Base-by-base conservation (phyloP, 2,888 invertebrate genomes). In the Pyrochroa serraticornis region DNA sequence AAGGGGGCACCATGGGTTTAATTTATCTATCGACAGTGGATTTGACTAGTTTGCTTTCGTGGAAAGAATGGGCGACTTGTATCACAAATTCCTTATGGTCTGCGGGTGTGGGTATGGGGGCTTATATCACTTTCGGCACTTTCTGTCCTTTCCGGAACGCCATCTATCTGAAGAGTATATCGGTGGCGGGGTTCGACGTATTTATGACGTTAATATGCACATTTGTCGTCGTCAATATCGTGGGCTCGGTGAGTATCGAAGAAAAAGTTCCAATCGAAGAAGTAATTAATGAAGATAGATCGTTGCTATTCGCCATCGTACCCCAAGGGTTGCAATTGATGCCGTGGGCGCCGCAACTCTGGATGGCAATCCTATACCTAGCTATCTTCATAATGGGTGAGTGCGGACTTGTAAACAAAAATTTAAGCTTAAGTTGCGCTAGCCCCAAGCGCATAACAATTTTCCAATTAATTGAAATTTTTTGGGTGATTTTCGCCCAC, bases 101-200 rank as follows among this genome's bases (percentile, higher is more conserved):
- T 37, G 12, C 44, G 14, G 58, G 58, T 7, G 31, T 62, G 10
- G 62, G 62, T 5, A 46, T 59, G 7, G 59, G 59, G 7, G 62
- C 50, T 6, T 46, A 49, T 7, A 53, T 37, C 8, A 41, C 49
- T 13, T 32, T 59, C 2, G 62, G 59, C 1, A 38, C 59, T 1
- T 53, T 35, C 3, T 41, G 38, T 30, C 14, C 14, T 10, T 62
- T 62, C 33, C 41, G 62, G 7, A 52, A 38, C 14, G 41, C 59
- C 32, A 36, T 50, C 7, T 53, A 59, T 43, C 8, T 59, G 35
- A 52, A 50, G 39, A 45, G 53, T 0, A 53, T 62, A 7, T 7
- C 42, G 5, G 43, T 56, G 1, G 22, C 22, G 22, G 22, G 22
- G 5, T 22, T 22, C 22, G 22, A 22, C 22, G 52, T 51, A 31